phyloP scores from a whole-genome alignment of 2,888 invertebrate genomes.

The Phaonia tiefii region DNA sequence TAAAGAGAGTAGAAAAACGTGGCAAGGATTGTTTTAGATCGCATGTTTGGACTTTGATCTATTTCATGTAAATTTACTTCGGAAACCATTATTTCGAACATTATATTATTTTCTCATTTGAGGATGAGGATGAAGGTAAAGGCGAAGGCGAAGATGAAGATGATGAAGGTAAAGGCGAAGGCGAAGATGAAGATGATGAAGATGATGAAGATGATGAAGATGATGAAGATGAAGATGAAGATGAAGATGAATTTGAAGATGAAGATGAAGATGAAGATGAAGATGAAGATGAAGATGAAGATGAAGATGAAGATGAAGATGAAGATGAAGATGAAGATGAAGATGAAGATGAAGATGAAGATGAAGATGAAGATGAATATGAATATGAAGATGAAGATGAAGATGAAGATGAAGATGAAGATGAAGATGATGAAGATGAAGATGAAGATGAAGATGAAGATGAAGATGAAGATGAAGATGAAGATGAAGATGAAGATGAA shows the following conservation, averaged over 20 bases:
- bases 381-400: slow-evolving; percentile 27
- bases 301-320: slow-evolving; percentile 6
- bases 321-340: slow-evolving; percentile 24
- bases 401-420: slow-evolving; percentile 28
- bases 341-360: slow-evolving; percentile 30
- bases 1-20: too few relatives aligned
- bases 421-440: slow-evolving; percentile 28
- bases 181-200: not conserved
- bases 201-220: too few relatives aligned
- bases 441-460: slow-evolving; percentile 31
- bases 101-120: too few relatives aligned
- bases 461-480: slow-evolving; percentile 37
- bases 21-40: too few relatives aligned
- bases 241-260: too few relatives aligned
- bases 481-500: slow-evolving; percentile 24
- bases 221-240: too few relatives aligned
- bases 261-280: too few relatives aligned
- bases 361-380: slow-evolving; percentile 25
- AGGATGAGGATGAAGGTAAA: not conserved
- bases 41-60: too few relatives aligned
- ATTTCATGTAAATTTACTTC: too few relatives aligned
- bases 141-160: slow-evolving; percentile 10
- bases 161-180: not conserved
- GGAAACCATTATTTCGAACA: too few relatives aligned
- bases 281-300: not conserved